Conservation (phyloP, 2,797 vertebrate genomes). For the Hypotaenidia okinawae region DNA sequence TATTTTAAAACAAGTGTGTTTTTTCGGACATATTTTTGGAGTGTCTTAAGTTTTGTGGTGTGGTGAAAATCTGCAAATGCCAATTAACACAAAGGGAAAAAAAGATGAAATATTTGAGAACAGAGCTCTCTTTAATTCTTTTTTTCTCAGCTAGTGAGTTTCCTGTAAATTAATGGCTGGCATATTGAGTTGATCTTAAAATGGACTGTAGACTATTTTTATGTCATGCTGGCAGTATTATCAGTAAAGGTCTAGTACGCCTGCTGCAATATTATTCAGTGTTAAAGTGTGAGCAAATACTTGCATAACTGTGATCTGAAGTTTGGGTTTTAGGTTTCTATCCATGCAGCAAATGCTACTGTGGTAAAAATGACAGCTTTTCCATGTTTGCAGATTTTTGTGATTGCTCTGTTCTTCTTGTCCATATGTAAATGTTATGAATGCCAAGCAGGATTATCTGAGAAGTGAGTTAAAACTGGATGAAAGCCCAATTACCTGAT, state of each 20-base stretch:
- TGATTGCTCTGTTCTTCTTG: slow-evolving; percentile 63
- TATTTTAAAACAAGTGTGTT: background rate
- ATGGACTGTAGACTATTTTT: slow-evolving; percentile 58
- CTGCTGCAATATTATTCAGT: slow-evolving; percentile 60
- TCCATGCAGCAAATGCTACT: slow-evolving; percentile 49
- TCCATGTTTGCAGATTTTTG: slow-evolving; percentile 56
- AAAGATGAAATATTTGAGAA: slow-evolving; percentile 42
- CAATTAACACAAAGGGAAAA: slow-evolving; percentile 5
- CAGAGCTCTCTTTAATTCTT: slow-evolving; percentile 35
- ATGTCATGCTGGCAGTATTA: slow-evolving; percentile 33
- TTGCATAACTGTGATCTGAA: slow-evolving; percentile 62
- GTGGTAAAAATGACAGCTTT: slow-evolving; percentile 63
- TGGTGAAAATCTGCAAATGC: slow-evolving; percentile 45
- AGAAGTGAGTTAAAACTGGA: background rate
- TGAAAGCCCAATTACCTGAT: slow-evolving; percentile 27
- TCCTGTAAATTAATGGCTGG: slow-evolving; percentile 34
- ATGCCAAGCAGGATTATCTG: slow-evolving; percentile 28
- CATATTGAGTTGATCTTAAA: slow-evolving; percentile 49
- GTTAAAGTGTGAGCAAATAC: slow-evolving; percentile 68
- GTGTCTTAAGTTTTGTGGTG: background rate
- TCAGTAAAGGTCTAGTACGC: slow-evolving; percentile 46
- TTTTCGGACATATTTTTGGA: slow-evolving; percentile 43
- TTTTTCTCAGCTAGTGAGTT: background rate
- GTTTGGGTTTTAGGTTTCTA: slow-evolving; percentile 49
- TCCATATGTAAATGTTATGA: slow-evolving; percentile 55